Evolutionary conservation across 2,888 invertebrate species (phyloP).

Genomic region (Elegia similella): DNA sequence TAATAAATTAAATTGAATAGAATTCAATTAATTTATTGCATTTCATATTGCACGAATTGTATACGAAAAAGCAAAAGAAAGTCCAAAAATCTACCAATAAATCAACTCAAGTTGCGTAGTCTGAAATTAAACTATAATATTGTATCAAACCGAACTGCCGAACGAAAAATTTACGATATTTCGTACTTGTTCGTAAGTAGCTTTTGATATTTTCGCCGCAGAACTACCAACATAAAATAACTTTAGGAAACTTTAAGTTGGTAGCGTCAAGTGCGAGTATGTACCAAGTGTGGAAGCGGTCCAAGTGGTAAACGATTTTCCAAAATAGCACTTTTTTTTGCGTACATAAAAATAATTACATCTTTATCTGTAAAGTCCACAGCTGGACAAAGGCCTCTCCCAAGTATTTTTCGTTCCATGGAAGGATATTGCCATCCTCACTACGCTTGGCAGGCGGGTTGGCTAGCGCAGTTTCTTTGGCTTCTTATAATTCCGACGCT

Average conservation of each 20-base stretch:
- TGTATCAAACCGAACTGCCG: slow-evolving; percentile 1
- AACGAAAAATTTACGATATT: slow-evolving; percentile 14
- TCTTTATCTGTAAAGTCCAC: no score
- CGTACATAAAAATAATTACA: no score
- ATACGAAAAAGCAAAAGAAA: not conserved
- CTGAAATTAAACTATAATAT: slow-evolving; percentile 6
- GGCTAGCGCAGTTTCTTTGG: no score
- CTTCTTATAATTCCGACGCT: no score
- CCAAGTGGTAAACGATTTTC: not conserved
- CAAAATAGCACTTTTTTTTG: no score
- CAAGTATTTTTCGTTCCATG: no score
- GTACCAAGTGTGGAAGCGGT: slow-evolving; percentile 14
- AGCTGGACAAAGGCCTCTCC: no score
- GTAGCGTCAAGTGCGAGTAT: slow-evolving; percentile 13
- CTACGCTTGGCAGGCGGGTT: no score
- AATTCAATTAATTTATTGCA: no score
- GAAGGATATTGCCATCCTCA: no score
- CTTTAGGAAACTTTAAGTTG: slow-evolving; percentile 17
- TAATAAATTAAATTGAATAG: no score
- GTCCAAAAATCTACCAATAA: not conserved
- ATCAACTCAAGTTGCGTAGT: not conserved
- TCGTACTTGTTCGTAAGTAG: slow-evolving; percentile 11
- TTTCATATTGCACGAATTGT: no score
- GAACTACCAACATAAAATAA: slow-evolving; percentile 18
- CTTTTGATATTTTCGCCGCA: slow-evolving; percentile 18